phyloP scores from a whole-genome alignment of 2,888 invertebrate genomes.

The Cryptocheilus praepositus region DNA sequence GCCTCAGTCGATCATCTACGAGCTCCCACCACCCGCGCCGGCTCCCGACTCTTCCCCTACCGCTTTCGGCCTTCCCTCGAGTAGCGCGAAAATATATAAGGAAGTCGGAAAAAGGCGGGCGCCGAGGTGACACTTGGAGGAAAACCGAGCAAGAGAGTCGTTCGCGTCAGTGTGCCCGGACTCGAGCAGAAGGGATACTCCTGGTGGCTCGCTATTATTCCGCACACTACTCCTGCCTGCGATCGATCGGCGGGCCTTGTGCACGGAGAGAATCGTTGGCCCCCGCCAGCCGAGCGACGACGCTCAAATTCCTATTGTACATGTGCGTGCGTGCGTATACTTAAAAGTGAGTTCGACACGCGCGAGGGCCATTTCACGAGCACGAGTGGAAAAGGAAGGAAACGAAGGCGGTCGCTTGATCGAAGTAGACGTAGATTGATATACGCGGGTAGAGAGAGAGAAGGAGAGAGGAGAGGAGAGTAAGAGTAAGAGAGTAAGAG shows the following conservation, averaged over 20 bases:
- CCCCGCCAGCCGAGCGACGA: background rate
- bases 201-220: background rate
- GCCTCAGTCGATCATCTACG: background rate
- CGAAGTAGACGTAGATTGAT: background rate
- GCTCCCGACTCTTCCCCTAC: too few species aligned
- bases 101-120: constrained; percentile 2
- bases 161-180: background rate
- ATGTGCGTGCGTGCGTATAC: constrained; percentile 7
- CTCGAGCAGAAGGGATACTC: background rate
- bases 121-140: too few species aligned
- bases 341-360: constrained; percentile 1
- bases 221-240: too few species aligned
- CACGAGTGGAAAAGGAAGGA: constrained; percentile 10
- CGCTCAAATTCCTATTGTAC: too few species aligned
- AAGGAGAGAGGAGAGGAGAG: too few species aligned
- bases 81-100: background rate
- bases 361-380: background rate
- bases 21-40: too few species aligned
- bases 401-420: background rate
- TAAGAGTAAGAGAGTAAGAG: too few species aligned
- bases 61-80: too few species aligned
- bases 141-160: too few species aligned
- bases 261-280: background rate
- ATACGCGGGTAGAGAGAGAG: background rate
- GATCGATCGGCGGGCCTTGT: background rate